phyloP scores from a whole-genome alignment of 1,140 invertebrate species.

The Diabrotica undecimpunctata region DNA sequence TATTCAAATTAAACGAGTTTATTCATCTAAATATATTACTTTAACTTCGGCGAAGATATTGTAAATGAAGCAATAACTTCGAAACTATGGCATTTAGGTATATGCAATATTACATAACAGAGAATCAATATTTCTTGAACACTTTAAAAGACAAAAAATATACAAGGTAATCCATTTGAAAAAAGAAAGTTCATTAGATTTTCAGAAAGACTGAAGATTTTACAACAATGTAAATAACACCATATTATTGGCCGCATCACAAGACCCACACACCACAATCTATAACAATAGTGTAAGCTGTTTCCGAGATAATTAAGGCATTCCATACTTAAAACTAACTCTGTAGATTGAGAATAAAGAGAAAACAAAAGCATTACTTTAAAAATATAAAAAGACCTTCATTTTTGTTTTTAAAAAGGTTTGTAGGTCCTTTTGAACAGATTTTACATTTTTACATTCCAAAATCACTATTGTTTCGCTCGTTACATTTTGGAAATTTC shows the following conservation, averaged over 20 bases:
- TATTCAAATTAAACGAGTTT: not conserved
- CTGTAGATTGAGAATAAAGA: too few species aligned
- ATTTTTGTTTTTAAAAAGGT: too few species aligned
- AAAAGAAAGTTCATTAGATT: not conserved
- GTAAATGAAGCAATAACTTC: too few species aligned
- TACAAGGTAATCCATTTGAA: not conserved
- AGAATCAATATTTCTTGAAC: not conserved
- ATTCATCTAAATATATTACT: not conserved
- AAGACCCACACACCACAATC: not conserved
- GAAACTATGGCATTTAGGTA: slow-evolving; percentile 1
- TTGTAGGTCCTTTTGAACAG: too few species aligned
- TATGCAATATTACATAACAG: not conserved
- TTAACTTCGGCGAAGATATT: not conserved
- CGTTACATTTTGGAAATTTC: too few species aligned
- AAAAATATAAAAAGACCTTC: too few species aligned
- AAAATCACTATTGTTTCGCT: too few species aligned
- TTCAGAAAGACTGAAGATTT: not conserved
- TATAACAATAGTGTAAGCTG: not conserved
- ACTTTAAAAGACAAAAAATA: not conserved
- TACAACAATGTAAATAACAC: not conserved
- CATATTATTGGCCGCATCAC: not conserved
- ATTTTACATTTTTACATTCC: too few species aligned
- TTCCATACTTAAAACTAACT: not conserved
- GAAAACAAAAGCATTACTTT: too few species aligned
- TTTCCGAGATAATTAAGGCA: too few species aligned